Evolutionary conservation across 2,888 invertebrate species (phyloP), one percentile per base, ranked within the genome.

Genomic region (Alloplasta piceator): DNA sequence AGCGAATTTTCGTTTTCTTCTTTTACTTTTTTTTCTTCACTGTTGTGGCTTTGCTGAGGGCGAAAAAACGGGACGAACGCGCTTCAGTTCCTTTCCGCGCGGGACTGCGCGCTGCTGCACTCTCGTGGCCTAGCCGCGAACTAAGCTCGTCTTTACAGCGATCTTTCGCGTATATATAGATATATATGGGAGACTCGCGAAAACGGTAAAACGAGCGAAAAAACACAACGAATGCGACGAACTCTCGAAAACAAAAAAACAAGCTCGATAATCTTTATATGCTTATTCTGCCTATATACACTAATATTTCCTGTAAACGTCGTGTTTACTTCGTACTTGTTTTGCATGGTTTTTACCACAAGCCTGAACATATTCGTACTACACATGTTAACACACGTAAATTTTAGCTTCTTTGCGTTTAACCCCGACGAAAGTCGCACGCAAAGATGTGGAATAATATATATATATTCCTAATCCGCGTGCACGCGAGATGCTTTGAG

Each of bases 301-400:
- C 26, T 26, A 1, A 26, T 26, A 26, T 26, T 26, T 55, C 14
- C 61, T 14, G 7, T 63, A 50, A 12, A 16, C 43, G 66, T 67
- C 48, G 39, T 67, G 55, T 46, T 48, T 82, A 36, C 60, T 14
- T 75, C 60, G 73, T 82, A 71, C 58, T 67, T 71, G 77, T 68
- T 26, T 68, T 46, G 81, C 78, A 82, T 82, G 81, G 16, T 64
- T 67, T 82, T n/a, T 38, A 77, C 60, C 50, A 43, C 50, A 46
- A 39, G 66, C 63, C 16, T 58, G 10, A 61, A 41, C 36, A 58
- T 36, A 26, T 26, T 3, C 26, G 26, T 2, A 26, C 26, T 26
- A 61, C 56, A 48, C 52, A 10, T 9, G 50, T 52, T 43, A 50
- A 60, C 55, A 78, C 58, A 66, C 70, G 71, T 72, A 75, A 66